Evolutionary conservation across 1,140 invertebrate genomes (phyloP).

Genomic region (Brachionus calyciflorus): DNA sequence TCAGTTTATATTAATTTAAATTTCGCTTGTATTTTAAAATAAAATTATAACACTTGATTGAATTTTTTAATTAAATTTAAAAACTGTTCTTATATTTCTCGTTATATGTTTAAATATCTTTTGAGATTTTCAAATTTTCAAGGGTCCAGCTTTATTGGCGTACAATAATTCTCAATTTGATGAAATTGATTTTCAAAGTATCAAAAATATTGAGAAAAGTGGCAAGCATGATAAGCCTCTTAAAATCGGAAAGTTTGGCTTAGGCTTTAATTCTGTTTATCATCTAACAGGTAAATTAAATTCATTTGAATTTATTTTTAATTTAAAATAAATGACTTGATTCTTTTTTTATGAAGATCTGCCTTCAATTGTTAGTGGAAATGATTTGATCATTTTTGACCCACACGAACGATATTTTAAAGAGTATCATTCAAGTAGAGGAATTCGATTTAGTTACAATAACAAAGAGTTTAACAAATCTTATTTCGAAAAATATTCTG

Average conservation of each 20-base stretch:
- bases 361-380: conserved; percentile 53
- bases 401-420: conserved; percentile 49
- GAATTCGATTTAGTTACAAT: background rate
- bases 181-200: conserved; percentile 53
- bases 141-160: conserved; percentile 55
- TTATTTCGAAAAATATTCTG: background rate
- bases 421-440: background rate
- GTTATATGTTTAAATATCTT: too few relatives aligned
- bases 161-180: conserved; percentile 55
- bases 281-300: conserved; percentile 53
- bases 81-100: too few relatives aligned
- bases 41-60: too few relatives aligned
- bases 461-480: background rate
- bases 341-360: conserved; percentile 52
- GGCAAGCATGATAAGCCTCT: conserved; percentile 52
- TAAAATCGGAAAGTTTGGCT: conserved; percentile 54
- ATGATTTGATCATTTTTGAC: conserved; percentile 51
- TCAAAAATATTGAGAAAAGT: conserved; percentile 53
- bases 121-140: too few relatives aligned
- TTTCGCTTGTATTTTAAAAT: too few relatives aligned
- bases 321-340: too few relatives aligned
- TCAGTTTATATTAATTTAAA: too few relatives aligned
- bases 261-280: conserved; percentile 56
- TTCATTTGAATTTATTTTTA: too few relatives aligned
- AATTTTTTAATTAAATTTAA: too few relatives aligned